Evolutionary conservation across 1,140 invertebrate species (phyloP), one percentile per base, ranked within the genome.

Genomic region (Caenorhabditis briggsae): DNA sequence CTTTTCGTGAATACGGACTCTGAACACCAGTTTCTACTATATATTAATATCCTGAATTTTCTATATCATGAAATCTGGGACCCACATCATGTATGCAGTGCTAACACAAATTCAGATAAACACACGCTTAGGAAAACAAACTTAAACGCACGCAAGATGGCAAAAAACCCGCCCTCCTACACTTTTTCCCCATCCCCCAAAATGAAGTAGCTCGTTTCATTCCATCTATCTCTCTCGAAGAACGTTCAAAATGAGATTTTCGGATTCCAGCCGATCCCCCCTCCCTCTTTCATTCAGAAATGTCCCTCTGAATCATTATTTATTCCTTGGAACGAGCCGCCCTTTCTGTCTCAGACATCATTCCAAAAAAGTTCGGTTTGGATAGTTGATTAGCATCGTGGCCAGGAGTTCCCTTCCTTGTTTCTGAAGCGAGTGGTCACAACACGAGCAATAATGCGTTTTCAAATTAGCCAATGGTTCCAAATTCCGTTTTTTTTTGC

Each of bases 371-470:
- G 58, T 61, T 61, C 58, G 14, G 9, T 61, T 20, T 2, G 23
- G 64, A 70, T 33, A 33, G 33, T 33, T 33, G 46, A 70, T 70
- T 43, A n/a, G 64, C 64, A 48, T 70, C 41, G 16, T 48, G 18
- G 9, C 14, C 3, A 3, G 3, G 3, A 33, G 33, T 33, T 3
- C 33, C 33, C 33, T 2, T 33, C 3, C 33, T 33, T 33, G 33
- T 33, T 33, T 33, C 33, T 33, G 33, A 33, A 33, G 3, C 33
- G 33, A 33, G 33, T 1, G 3, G 33, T 58, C n/a, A 64, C 33
- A 64, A 64, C 23, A 43, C 46, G 14, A 78, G 23, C 70, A 78
- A 78, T 78, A 50, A 78, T 78, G 50, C 70, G 20, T 78, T 50
- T 70, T 50, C 7, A 78, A 50, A 78, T 78, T 78, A 78, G 70